phyloP scores from a whole-genome alignment of 2,113 vertebrate genomes.

The Glareola pratincola region DNA sequence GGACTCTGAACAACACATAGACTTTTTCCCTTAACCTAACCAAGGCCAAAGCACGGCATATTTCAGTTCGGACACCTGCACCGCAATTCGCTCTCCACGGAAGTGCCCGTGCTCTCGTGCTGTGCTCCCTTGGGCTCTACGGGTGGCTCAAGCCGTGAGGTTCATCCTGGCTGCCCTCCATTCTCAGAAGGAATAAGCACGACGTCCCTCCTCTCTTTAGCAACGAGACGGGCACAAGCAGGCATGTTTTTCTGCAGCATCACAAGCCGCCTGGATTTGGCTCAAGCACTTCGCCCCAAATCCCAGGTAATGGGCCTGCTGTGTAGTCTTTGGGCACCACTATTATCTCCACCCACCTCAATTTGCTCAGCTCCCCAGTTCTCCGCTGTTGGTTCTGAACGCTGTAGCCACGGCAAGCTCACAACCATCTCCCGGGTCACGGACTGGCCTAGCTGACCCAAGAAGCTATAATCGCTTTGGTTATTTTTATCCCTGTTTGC shows the following conservation, averaged over 20 bases:
- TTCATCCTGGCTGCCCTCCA: neutral
- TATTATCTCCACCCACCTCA: neutral
- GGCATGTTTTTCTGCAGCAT: neutral
- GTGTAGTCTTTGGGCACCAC: fast-evolving
- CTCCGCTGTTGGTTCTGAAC: neutral
- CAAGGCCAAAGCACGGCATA: neutral
- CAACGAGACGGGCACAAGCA: neutral
- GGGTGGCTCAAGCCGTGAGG: neutral
- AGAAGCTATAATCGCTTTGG: neutral
- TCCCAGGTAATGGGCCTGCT: fast-evolving
- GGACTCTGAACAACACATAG: neutral
- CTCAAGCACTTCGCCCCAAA: neutral
- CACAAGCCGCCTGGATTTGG: neutral
- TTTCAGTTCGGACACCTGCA: neutral
- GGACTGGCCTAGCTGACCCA: neutral
- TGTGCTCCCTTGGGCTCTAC: neutral
- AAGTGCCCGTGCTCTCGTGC: fast-evolving
- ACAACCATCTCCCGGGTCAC: neutral
- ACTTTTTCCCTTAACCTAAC: neutral
- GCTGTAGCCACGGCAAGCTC: neutral
- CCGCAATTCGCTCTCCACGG: fast-evolving
- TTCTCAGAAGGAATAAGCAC: neutral
- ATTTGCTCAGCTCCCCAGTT: neutral
- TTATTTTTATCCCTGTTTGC: neutral
- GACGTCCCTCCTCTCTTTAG: neutral